Base-by-base conservation (phyloP, 2,888 invertebrate species). In the Amphipoea oculea region DNA sequence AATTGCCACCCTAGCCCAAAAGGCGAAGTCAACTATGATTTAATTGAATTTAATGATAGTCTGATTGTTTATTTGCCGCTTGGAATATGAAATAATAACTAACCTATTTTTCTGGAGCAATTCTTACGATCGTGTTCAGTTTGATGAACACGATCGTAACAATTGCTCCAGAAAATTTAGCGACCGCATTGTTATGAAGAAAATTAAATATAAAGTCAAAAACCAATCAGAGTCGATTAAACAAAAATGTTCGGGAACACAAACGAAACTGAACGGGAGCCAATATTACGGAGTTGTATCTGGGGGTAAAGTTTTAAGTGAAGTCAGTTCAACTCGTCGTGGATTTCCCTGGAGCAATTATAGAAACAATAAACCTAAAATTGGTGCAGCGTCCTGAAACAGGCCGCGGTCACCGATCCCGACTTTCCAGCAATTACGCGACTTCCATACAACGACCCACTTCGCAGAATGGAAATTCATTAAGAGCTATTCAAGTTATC, bases 311-410 rank as follows among this genome's bases (percentile, higher is more conserved):
- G 92, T 94, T 95, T 92, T 86, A 90, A 92, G 90, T 89, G 91
- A 92, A 93, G 89, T 92, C 90, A 88, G 89, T 89, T 86, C 81
- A 92, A 93, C 88, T 90, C 91, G 86, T 90, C 92, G 91, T 86
- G 90, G 92, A 94, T 94, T 94, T 94, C 92, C 94, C 94, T 92
- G 89, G 94, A 96, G 95, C 94, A 96, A 96, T 96, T 96, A 96
- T 94, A 92, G 95, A 95, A 95, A 96, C 96, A 96, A 96, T 96
- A 95, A 96, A 96, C 93, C 94, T 95, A 94, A 96, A 96, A 96
- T 96, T 96, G 93, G 94, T 93, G 94, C 95, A 94, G 92, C 90
- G 91, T 92, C 91, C 93, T 92, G 92, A 91, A 92, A 92, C 90
- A 89, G 90, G 89, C 91, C 90, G 94, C 93, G 95, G 95, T 95